phyloP scores from a whole-genome alignment of 2,797 vertebrate species.

The Xyrichtys novacula region DNA sequence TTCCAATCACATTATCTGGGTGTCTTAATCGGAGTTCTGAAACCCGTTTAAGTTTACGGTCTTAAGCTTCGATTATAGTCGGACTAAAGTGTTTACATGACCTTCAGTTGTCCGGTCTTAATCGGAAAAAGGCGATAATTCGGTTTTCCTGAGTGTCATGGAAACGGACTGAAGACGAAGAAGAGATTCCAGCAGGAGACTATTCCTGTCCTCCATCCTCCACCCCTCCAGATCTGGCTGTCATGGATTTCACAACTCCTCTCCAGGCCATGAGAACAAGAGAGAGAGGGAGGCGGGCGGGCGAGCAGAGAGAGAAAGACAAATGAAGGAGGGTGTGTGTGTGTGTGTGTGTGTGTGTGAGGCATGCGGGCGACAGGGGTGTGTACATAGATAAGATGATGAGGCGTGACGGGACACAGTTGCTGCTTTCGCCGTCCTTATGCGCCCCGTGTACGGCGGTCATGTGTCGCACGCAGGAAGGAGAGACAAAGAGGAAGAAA shows the following conservation, averaged over 20 bases:
- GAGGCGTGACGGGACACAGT: slow-evolving; percentile 24
- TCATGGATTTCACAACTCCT: slow-evolving; percentile 68
- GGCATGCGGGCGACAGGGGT: slow-evolving; percentile 14
- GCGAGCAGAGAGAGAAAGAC: slow-evolving; percentile 18
- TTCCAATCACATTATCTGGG: no score
- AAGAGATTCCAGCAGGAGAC: slow-evolving; percentile 61
- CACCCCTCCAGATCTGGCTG: slow-evolving; percentile 61
- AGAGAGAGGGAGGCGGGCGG: slow-evolving; percentile 28
- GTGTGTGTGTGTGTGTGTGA: slow-evolving; percentile 26
- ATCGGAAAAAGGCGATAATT: no score
- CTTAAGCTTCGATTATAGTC: no score
- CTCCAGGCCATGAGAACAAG: slow-evolving; percentile 61
- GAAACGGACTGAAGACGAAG: no score
- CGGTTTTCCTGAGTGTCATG: no score
- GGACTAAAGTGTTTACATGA: no score
- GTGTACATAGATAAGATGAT: slow-evolving; percentile 33
- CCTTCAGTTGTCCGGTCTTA: no score
- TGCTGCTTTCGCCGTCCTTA: slow-evolving; percentile 23
- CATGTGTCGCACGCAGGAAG: slow-evolving; percentile 3
- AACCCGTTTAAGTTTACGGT: no score
- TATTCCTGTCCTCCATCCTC: slow-evolving; percentile 68
- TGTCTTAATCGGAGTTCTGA: no score
- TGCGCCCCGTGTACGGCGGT: slow-evolving; percentile 21
- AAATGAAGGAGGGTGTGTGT: slow-evolving; percentile 20
- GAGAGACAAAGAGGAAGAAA: slow-evolving; percentile 45